These are phyloP conservation scores for Sebastes vulpes DNA, from an alignment of 2,797 vertebrate genomes.

Conservation along the genomic window DNA sequence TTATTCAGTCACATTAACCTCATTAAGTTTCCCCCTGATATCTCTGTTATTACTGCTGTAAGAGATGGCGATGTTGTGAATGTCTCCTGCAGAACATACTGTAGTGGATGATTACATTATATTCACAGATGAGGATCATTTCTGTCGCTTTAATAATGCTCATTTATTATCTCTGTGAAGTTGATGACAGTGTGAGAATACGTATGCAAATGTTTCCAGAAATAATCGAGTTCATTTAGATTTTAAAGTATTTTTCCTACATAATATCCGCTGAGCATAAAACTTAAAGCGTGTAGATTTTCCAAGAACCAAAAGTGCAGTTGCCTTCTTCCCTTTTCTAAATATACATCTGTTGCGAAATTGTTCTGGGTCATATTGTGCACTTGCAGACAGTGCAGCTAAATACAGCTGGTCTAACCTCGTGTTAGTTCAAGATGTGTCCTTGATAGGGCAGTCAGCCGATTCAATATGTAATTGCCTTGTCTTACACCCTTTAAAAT, in stretches of 20 bases:
- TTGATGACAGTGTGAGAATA: background rate
- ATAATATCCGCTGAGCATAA: background rate
- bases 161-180: background rate
- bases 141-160: background rate
- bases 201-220: background rate
- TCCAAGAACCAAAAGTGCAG: slow-evolving; percentile 23
- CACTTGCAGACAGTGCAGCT: slow-evolving; percentile 4
- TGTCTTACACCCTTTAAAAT: no score
- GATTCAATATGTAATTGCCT: no score
- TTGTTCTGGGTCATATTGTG: background rate
- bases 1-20: background rate
- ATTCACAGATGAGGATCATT: background rate
- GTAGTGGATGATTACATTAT: background rate
- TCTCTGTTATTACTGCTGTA: background rate
- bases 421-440: background rate
- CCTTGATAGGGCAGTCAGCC: background rate
- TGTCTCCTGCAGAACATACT: background rate
- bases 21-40: background rate
- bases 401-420: background rate
- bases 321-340: slow-evolving; percentile 73
- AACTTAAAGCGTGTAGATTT: background rate
- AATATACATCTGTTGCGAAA: slow-evolving; percentile 70
- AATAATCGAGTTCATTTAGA: background rate
- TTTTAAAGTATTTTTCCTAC: background rate
- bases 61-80: background rate